Evolutionary conservation across 2,888 invertebrate species (phyloP), one percentile per base, ranked within the genome.

Genomic region (Oeneis ivallda): DNA sequence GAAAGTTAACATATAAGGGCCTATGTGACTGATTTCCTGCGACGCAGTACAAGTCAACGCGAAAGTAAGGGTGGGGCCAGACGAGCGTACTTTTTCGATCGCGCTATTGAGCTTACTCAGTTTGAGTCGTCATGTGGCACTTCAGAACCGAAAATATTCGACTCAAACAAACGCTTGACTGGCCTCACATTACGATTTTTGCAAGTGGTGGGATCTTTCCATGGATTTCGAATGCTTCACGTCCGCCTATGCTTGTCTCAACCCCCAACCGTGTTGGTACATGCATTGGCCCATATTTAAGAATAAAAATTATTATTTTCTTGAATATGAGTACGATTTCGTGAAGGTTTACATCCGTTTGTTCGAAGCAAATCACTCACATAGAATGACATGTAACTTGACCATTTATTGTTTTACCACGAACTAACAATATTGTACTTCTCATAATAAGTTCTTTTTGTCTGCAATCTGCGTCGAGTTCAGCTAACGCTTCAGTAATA

Each of bases 401-500:
- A 9, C 17, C 17, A 47, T 47, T 34, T 15, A 34, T 32, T 32
- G 45, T 8, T 26, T 59, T 34, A 15, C 69, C 74, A 73, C 74
- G 78, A 84, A 85, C 81, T 85, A 85, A 89, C 87, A 79, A 89
- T 91, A 91, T 91, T 90, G 89, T 91, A 91, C 91, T 90, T 91
- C 91, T 91, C 91, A 89, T 87, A 80, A 89, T 87, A 80, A 75
- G 76, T 76, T 71, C 71, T 70, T 62, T 66, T 69, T 71, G 75
- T 73, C 76, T 74, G 75, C 75, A 73, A 37, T 43, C 41, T 43
- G 49, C 26, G 9, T 71, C 65, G 65, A 65, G 63, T 67, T 62
- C 54, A 45, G 34, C 57, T 62, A 47, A 58, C 37, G 60, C 68
- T 52, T 66, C 65, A 69, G 67, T 58, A 72, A 68, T 65, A n/a